Conservation (phyloP, 2,888 invertebrate species). For the Zootermopsis nevadensis region DNA sequence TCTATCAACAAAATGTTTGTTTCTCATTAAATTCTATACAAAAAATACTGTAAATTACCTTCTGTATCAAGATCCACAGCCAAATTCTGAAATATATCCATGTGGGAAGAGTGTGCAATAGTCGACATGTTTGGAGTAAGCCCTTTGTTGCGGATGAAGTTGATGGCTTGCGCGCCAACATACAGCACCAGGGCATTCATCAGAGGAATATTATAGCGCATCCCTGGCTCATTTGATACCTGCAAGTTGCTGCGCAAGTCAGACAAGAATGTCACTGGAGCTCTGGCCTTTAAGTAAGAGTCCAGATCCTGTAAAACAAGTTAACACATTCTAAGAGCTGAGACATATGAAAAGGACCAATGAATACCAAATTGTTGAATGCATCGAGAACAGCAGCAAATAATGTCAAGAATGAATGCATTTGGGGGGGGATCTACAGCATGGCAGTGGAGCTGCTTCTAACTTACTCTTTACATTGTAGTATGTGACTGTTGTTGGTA, state of each 20-base stretch:
- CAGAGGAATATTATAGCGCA: constrained; percentile 93
- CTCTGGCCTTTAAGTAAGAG: constrained; percentile 92
- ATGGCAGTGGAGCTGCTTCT: too few species aligned
- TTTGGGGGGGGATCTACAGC: too few species aligned
- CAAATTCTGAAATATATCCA: constrained; percentile 99
- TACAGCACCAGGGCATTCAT: constrained; percentile 98
- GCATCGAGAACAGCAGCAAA: too few species aligned
- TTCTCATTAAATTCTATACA: neutral
- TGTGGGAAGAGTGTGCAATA: constrained; percentile 98
- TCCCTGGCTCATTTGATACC: constrained; percentile 64
- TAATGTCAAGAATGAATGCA: too few species aligned
- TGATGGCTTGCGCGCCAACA: constrained; percentile 97
- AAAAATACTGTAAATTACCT: constrained; percentile 68
- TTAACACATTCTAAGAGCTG: too few species aligned
- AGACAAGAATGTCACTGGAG: constrained; percentile 95
- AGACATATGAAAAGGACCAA: too few species aligned
- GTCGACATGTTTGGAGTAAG: constrained; percentile 95
- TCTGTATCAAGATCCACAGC: constrained; percentile 98
- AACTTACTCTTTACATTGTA: too few species aligned
- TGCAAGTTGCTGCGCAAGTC: constrained; percentile 92
- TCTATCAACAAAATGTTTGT: too few species aligned
- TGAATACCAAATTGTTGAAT: too few species aligned
- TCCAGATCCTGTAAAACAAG: constrained; percentile 77
- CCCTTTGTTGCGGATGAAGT: constrained; percentile 89
- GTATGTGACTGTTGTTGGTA: too few species aligned